These are phyloP conservation scores for Budorcas taxicolor DNA, from an alignment of 2,113 vertebrate species.

Conservation along the genomic window DNA sequence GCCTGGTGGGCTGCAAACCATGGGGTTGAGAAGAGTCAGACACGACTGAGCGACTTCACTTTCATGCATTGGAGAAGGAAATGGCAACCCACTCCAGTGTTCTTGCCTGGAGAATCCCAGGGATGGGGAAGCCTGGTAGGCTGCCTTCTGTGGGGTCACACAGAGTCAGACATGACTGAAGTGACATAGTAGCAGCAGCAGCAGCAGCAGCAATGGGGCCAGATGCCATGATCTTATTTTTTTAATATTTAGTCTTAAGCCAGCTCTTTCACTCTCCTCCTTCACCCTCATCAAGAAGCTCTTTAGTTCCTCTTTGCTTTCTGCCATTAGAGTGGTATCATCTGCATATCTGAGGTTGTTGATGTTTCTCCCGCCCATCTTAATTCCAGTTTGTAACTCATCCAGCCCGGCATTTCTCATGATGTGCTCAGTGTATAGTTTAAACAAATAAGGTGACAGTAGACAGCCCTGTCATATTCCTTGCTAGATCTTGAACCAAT, in stretches of 20 bases:
- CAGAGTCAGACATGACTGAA: no score
- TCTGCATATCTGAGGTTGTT: not conserved
- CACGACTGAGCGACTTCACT: no score
- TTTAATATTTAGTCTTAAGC: not conserved
- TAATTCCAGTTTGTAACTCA: not conserved
- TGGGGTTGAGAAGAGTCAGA: accelerated
- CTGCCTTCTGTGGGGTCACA: no score
- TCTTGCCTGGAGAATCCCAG: no score
- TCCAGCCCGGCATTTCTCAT: not conserved
- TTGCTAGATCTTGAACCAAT: not conserved
- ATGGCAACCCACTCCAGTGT: no score
- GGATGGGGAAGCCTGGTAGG: no score
- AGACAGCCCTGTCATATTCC: not conserved
- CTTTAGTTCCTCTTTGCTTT: not conserved
- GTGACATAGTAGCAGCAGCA: no score
- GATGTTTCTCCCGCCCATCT: not conserved
- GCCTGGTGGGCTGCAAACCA: no score
- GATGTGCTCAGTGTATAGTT: not conserved
- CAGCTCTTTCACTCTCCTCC: not conserved
- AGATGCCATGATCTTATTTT: not conserved
- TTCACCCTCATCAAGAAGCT: not conserved
- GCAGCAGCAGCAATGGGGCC: not conserved
- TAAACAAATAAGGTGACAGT: not conserved
- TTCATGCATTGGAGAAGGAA: no score
- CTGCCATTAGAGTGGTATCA: not conserved